Evolutionary conservation across 1,140 invertebrate genomes (phyloP), one percentile per base, ranked within the genome.

Genomic region (Euschistus heros): DNA sequence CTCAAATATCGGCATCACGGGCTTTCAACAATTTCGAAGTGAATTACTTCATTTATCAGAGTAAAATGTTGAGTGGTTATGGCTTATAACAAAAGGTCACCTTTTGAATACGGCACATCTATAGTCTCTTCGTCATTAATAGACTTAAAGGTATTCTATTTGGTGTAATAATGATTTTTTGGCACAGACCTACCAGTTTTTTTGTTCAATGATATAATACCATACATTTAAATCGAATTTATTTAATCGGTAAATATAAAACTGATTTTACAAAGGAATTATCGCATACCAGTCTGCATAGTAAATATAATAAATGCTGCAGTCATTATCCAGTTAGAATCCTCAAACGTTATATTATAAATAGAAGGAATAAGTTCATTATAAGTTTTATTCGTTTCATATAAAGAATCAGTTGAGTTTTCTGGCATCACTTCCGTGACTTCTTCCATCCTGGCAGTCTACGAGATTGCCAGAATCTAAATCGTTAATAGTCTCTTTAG

Each of bases 301-400:
- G 93, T 96, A 73, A 96, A 96, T 65, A 97, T 96, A 68, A 96
- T 94, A 73, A 97, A 96, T 1, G 91, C 88, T 61, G 89, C 91
- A 0, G 92, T 93, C 24, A 96, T 80, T 55, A 96, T 91, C 92
- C 93, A 96, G 68, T 87, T 90, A 17, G 90, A 89, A 70, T 97
- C 93, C 76, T 94, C 92, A 8, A 57, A 24, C 2, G 24, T 57
- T 20, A 57, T 57, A 7, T 57, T 57, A 15, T 57, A 57, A 3
- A 57, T 27, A 8, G 7, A 22, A 17, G 54, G 54, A 5, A 57
- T 26, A 27, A 8, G 10, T 15, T 57, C n/a, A 50, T 50, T 10
- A 37, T 4, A 37, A 37, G 33, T 37, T 37, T 37, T 13, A 37
- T 37, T 37, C 10, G 6, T 37, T 37, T 37, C 33, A 37, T 10